A percentile compares a stretch with the other conserved stretches of the same genome.
phyloP scores from a whole-genome alignment of 2,797 vertebrate species.

The Acanthornis magna region DNA sequence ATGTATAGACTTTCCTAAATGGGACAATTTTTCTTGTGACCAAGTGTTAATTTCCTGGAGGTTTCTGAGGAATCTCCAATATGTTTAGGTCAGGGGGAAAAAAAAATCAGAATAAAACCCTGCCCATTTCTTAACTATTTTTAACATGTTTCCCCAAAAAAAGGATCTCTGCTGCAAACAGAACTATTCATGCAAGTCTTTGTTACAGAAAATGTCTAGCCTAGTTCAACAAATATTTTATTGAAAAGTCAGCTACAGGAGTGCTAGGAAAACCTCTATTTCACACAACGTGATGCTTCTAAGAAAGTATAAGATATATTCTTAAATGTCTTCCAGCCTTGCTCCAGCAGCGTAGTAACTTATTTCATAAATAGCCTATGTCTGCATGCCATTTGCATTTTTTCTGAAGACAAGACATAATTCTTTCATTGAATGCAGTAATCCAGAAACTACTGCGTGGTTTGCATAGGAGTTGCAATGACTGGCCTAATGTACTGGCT shows the following conservation, averaged over 20 bases:
- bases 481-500: neutral
- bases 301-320: neutral
- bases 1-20: neutral
- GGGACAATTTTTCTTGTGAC: neutral
- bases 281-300: neutral
- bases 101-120: neutral
- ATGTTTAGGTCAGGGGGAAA: neutral
- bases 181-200: neutral
- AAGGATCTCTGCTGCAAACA: neutral
- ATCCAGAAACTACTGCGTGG: neutral
- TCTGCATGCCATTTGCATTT: neutral
- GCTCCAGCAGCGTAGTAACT: neutral
- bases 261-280: neutral
- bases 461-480: neutral
- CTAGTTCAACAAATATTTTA: neutral
- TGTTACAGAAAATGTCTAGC: neutral
- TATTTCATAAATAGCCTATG: neutral
- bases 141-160: neutral
- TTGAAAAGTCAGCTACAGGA: neutral
- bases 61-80: neutral
- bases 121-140: neutral
- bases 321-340: neutral
- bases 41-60: neutral
- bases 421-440: neutral
- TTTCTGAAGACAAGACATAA: neutral